Conservation (phyloP, 1,140 invertebrate species). For the Drosophila dunni region DNA sequence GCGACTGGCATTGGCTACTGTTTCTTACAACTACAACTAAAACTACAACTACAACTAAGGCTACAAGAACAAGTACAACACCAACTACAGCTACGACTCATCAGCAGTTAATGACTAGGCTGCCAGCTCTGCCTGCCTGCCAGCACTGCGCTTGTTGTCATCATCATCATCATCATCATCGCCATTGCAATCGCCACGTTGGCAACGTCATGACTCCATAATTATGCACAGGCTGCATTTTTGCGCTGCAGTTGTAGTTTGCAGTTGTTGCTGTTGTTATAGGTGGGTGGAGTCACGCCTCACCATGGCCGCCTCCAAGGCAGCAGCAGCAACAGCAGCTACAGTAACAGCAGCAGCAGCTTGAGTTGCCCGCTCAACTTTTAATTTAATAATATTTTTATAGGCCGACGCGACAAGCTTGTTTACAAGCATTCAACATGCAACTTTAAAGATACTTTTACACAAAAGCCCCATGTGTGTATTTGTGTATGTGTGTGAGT, state of each 20-base stretch:
- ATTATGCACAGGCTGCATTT: constrained; percentile 65
- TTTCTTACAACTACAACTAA: constrained; percentile 31
- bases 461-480: constrained; percentile 38
- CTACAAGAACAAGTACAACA: background rate
- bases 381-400: constrained; percentile 83
- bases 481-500: background rate
- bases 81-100: constrained; percentile 40
- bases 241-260: constrained; percentile 27
- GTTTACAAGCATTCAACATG: constrained; percentile 80
- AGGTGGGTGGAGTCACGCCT: constrained; percentile 66
- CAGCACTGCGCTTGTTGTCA: constrained; percentile 2
- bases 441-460: constrained; percentile 73
- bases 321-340: constrained; percentile 21
- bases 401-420: constrained; percentile 79
- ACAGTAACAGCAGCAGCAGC: constrained; percentile 19
- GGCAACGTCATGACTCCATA: constrained; percentile 68
- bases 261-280: constrained; percentile 10
- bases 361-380: constrained; percentile 50
- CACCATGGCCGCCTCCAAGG: constrained; percentile 27
- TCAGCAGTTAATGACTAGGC: constrained; percentile 60
- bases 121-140: background rate
- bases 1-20: constrained; percentile 76
- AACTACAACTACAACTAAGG: constrained; percentile 11
- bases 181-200: constrained; percentile 65
- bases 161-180: constrained; percentile 57